Base-by-base conservation (phyloP, 2,888 invertebrate species). In the Schrankia costaestrigalis region DNA sequence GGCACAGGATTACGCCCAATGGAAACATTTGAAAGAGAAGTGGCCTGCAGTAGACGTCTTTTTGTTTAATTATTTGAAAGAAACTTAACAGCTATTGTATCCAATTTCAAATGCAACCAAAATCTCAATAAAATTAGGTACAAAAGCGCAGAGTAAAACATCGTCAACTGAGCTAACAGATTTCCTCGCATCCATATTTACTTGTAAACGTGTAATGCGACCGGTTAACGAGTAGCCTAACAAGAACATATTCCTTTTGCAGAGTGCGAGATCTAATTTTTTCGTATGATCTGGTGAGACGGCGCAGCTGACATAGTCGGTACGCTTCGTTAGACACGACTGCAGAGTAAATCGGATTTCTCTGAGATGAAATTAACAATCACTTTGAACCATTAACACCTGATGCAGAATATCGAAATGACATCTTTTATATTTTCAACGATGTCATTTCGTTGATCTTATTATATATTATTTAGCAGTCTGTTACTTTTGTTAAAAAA, bases 321-420 rank as follows among this genome's bases (percentile, higher is more conserved):
- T 51, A 63, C 61, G 76, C 73, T 78, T 83, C 81, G 78, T 82
- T 82, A 82, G 60, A 35, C 59, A 34, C 35, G 35, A 26, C 35
- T 43, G 51, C 46, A 52, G 39, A 42, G 48, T 28, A 48, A 56
- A 78, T 75, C 70, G 59, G 62, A 71, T 76, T 76, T 71, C 77
- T 78, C 79, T 73, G 70, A 71, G 67, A 71, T 68, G 49, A 65
- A 75, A 82, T 82, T 79, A 79, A 74, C 74, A 74, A 78, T 78
- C 74, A 71, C 72, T 78, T 76, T 74, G 69, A 62, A 52, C 64
- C 58, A 75, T 77, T 78, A 72, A 67, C 67, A 69, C 70, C 66
- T 63, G 55, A 48, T 49, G 56, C 46, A 50, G 49, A 40, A 44
- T 41, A 24, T 41, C 37, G 37, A 32, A 37, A 43, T n/a, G n/a